Evolutionary conservation across 1,140 invertebrate species (phyloP), one percentile per base, ranked within the genome.

Genomic region (Coelopa frigida): DNA sequence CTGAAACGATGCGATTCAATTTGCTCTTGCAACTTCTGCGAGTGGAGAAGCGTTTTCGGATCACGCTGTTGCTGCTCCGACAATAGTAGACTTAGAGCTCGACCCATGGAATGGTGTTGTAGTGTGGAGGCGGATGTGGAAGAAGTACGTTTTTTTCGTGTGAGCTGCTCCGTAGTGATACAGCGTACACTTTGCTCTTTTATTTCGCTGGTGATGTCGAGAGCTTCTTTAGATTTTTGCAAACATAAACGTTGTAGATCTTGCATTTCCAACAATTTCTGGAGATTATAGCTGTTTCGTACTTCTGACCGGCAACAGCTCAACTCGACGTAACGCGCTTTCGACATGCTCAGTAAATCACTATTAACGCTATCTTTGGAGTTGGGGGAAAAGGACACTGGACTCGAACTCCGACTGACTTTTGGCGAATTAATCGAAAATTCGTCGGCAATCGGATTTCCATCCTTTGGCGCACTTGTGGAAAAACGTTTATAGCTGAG

Each of bases 261-360:
- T 27, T 57, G 67, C 27, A 70, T 27, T 41, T 49, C 33, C 3
- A 70, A 74, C 5, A 94, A 66, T 51, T 85, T 85, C 15, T 77
- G 78, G 8, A 87, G 75, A 15, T 79, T 83, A 58, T 90, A 92
- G 59, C 85, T 88, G 2, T 75, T 75, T 38, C 78, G 76, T 32
- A 87, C 74, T 59, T 87, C 82, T 2, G 70, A 72, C 15, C 21
- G 47, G 6, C 52, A 44, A 50, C 58, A 76, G 53, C 71, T 74
- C 3, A 65, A 42, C 21, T 57, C 45, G 7, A 51, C 48, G 41
- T 61, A 60, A n/a, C 65, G 61, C 40, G 55, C 56, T 0, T 48
- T 63, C 27, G 51, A 57, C 54, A 55, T 59, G 6, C 35, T 23
- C 8, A 55, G 31, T 33, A 51, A 50, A 42, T 55, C 61, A 29